A percentile compares a stretch with the other conserved stretches of the same genome.
phyloP scores from a whole-genome alignment of 2,113 vertebrate genomes.

The Cranoglanis bouderius region DNA sequence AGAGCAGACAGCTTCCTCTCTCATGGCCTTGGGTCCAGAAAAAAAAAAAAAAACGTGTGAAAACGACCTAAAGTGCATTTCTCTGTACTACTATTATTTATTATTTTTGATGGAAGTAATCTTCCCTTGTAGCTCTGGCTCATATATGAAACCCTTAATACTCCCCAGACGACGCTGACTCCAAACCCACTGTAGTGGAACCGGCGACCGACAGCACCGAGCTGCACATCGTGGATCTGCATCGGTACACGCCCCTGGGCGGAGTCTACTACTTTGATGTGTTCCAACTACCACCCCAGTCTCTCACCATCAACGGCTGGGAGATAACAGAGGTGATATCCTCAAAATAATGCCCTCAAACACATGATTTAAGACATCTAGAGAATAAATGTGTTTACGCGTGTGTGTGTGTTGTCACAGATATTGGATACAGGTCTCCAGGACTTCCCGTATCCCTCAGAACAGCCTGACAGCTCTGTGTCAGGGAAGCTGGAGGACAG shows the following conservation, averaged over 20 bases:
- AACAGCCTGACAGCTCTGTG: constrained; percentile 43
- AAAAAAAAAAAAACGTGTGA: not conserved
- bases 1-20: not conserved
- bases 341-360: not conserved
- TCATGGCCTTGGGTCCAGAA: not conserved
- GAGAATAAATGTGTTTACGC: not conserved
- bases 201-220: not conserved
- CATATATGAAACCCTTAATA: not conserved
- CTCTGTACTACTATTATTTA: not conserved
- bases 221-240: constrained; percentile 71
- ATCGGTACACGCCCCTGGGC: constrained; percentile 76
- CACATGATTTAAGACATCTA: not conserved
- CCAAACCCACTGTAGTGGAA: not conserved
- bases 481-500: constrained; percentile 52
- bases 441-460: constrained; percentile 68
- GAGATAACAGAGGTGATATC: constrained; percentile 79
- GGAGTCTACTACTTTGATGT: constrained; percentile 81
- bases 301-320: constrained; percentile 73
- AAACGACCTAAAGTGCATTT: not conserved
- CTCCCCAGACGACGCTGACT: constrained; percentile 53
- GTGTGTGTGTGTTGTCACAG: constrained; percentile 61
- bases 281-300: constrained; percentile 81
- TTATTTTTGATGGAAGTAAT: constrained; percentile 16
- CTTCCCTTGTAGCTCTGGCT: not conserved
- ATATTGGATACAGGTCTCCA: constrained; percentile 73